Conservation (phyloP, 2,888 invertebrate genomes). For the Metacarcinus magister region DNA sequence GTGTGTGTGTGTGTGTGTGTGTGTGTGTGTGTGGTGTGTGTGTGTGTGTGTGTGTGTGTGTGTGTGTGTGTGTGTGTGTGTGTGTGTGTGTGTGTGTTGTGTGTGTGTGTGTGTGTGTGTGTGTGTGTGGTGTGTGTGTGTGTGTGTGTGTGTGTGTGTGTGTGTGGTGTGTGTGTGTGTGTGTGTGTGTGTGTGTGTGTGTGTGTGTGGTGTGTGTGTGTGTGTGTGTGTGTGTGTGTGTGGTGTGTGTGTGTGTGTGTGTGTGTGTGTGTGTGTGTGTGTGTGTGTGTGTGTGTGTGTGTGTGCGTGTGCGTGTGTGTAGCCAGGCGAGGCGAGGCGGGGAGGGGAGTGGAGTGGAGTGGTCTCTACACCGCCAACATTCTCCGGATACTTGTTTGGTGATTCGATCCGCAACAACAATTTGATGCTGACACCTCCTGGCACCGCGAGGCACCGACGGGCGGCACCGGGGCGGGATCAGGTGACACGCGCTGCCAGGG, state of each 20-base stretch:
- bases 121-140: too few species aligned
- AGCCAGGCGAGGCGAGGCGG: background rate
- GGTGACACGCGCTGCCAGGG: background rate
- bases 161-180: too few species aligned
- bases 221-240: conserved; percentile 8
- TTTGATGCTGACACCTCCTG: background rate
- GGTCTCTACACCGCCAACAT: background rate
- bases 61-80: conserved; percentile 61
- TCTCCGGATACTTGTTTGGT: conserved; percentile 20
- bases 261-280: conserved; percentile 26
- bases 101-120: too few species aligned
- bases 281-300: conserved; percentile 40
- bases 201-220: background rate
- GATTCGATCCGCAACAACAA: background rate
- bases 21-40: too few species aligned
- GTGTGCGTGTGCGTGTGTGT: conserved; percentile 36
- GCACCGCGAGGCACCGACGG: background rate
- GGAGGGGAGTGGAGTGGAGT: background rate
- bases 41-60: conserved; percentile 68
- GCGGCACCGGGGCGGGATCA: conserved; percentile 35
- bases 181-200: background rate
- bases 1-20: too few species aligned
- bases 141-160: too few species aligned
- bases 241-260: background rate
- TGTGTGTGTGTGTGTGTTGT: conserved; percentile 59